Evolutionary conservation across 2,113 vertebrate genomes (phyloP).

Genomic region (Oncorhynchus keta): DNA sequence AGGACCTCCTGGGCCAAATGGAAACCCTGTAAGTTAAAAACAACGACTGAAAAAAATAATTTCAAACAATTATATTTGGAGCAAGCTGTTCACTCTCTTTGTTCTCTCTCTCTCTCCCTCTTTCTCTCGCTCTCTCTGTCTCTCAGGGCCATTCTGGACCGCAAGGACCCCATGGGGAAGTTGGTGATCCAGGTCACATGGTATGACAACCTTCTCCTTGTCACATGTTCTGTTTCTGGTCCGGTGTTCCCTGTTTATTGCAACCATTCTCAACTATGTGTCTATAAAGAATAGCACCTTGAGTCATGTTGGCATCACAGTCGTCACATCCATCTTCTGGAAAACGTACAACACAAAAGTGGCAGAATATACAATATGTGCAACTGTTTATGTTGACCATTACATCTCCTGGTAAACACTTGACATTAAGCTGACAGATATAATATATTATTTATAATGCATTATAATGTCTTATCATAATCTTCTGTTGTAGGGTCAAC

Average conservation of each 20-base stretch:
- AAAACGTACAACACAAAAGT: not conserved
- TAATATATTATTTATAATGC: too few relatives aligned
- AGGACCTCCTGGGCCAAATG: constrained; percentile 87
- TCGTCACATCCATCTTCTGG: too few relatives aligned
- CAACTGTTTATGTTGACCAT: too few relatives aligned
- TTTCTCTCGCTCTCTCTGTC: not conserved
- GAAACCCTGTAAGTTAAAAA: constrained; percentile 81
- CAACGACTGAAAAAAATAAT: not conserved
- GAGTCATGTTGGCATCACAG: not conserved
- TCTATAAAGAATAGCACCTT: not conserved
- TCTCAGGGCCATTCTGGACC: constrained; percentile 83
- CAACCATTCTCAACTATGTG: not conserved
- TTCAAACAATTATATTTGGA: not conserved
- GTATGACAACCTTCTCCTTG: constrained; percentile 64
- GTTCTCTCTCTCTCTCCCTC: not conserved
- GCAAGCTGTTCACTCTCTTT: not conserved
- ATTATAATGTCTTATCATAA: not conserved
- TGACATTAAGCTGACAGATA: too few relatives aligned
- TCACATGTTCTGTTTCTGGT: not conserved
- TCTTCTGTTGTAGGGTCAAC: constrained; percentile 75
- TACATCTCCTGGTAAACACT: too few relatives aligned
- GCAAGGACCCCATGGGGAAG: constrained; percentile 85
- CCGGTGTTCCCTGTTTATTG: not conserved
- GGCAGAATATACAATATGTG: not conserved
- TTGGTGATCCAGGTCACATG: constrained; percentile 90